These are phyloP conservation scores for Euplexia lucipara DNA, from an alignment of 2,888 invertebrate genomes.

Conservation along the genomic window DNA sequence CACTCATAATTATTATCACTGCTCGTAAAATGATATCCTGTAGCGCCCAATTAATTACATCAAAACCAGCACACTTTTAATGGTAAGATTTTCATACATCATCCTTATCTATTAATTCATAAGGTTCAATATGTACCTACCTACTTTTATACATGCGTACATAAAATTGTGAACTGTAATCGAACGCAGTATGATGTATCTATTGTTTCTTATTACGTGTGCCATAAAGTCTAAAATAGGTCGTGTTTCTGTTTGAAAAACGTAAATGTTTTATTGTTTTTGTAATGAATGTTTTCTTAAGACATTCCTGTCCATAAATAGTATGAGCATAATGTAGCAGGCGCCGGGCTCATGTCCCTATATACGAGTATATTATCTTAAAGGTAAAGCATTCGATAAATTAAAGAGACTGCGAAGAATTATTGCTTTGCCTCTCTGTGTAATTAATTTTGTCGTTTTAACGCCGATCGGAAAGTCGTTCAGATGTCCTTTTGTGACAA, in stretches of 20 bases:
- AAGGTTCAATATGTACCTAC: conserved; percentile 64
- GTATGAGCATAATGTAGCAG: conserved; percentile 78
- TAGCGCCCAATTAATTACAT: conserved; percentile 75
- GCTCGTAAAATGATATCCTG: conserved; percentile 76
- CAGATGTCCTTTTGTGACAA: conserved; percentile 53
- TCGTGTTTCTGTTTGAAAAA: conserved; percentile 47
- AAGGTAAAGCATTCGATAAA: conserved; percentile 51
- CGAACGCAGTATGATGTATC: conserved; percentile 45
- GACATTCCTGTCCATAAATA: conserved; percentile 88
- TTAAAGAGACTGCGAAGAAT: conserved; percentile 42
- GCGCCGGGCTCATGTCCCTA: conserved; percentile 58
- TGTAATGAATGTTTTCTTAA: conserved; percentile 82
- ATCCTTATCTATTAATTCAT: conserved; percentile 33
- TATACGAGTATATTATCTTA: conserved; percentile 35
- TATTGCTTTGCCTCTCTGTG: conserved; percentile 31
- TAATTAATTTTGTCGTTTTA: conserved; percentile 58
- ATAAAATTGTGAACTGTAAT: conserved; percentile 42
- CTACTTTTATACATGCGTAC: conserved; percentile 13
- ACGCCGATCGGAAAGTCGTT: conserved; percentile 41
- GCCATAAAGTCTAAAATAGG: conserved; percentile 65
- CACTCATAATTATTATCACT: conserved; percentile 69
- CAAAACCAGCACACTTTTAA: conserved; percentile 54
- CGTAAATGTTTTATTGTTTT: conserved; percentile 70
- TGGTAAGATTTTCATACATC: background rate
- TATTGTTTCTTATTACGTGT: conserved; percentile 58